These are phyloP conservation scores for Lithophane semibrunnea DNA, from an alignment of 2,888 invertebrate genomes.

Conservation along the genomic window DNA sequence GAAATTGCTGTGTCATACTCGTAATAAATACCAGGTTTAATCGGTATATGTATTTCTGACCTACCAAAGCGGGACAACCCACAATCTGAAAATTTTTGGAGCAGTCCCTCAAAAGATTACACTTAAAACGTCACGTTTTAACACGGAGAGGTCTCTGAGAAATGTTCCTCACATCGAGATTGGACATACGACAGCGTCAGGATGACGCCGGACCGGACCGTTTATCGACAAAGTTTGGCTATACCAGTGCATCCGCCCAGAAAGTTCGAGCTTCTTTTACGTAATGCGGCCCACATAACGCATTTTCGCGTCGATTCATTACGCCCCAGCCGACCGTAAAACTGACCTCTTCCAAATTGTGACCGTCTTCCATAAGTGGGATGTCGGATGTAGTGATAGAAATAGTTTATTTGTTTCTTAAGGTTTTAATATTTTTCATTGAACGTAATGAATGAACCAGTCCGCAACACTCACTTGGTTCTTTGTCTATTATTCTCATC, in stretches of 20 bases:
- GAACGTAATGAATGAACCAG: not conserved
- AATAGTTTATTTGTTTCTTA: slow-evolving; percentile 12
- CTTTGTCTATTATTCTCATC: not conserved
- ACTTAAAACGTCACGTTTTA: slow-evolving; percentile 67
- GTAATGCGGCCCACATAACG: slow-evolving; percentile 82
- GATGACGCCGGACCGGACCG: slow-evolving; percentile 77
- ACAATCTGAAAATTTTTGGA: not conserved
- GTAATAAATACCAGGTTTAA: not conserved
- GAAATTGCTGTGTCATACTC: slow-evolving; percentile 8
- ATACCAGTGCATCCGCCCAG: slow-evolving; percentile 84
- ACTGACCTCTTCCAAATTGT: slow-evolving; percentile 72
- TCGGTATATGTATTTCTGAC: not conserved
- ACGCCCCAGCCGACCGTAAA: slow-evolving; percentile 75
- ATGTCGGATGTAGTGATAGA: slow-evolving; percentile 37
- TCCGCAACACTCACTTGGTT: not conserved
- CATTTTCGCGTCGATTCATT: slow-evolving; percentile 80
- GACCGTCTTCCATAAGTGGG: slow-evolving; percentile 61
- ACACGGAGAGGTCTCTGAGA: slow-evolving; percentile 61
- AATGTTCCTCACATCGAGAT: slow-evolving; percentile 68
- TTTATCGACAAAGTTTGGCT: slow-evolving; percentile 83
- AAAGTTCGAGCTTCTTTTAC: slow-evolving; percentile 82
- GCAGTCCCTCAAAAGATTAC: slow-evolving; percentile 26
- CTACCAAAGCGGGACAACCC: not conserved
- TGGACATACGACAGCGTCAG: slow-evolving; percentile 75
- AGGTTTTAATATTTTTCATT: slow-evolving; percentile 17